A percentile compares a stretch with the other conserved stretches of the same genome.
These are phyloP conservation scores for Tridacna crocea DNA, from an alignment of 2,888 invertebrate species.

Conservation along the genomic window DNA sequence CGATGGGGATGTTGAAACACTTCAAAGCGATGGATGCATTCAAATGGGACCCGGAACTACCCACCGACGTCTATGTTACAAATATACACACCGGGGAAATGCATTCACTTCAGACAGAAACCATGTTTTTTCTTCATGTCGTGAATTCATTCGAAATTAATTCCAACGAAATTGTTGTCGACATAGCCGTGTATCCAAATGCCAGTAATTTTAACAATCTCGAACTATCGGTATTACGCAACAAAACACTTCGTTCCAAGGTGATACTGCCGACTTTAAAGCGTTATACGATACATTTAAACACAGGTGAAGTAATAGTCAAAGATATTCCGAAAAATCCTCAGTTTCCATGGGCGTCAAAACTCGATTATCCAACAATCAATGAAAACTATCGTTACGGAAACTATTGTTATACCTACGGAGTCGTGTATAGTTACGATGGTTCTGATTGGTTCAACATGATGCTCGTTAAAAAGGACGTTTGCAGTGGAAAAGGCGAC, in stretches of 20 bases:
- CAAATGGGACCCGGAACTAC: constrained; percentile 68
- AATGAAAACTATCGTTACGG: constrained; percentile 73
- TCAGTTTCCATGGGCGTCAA: constrained; percentile 55
- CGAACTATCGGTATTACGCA: neutral
- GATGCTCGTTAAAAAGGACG: constrained; percentile 76
- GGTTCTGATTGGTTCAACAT: constrained; percentile 61
- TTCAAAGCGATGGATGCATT: constrained; percentile 68
- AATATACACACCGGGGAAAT: constrained; percentile 67
- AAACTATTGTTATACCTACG: constrained; percentile 77
- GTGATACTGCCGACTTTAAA: neutral
- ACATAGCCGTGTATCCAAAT: constrained; percentile 10
- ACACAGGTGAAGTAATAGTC: neutral
- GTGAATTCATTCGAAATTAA: constrained; percentile 74
- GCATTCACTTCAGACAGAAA: constrained; percentile 60
- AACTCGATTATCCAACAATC: constrained; percentile 76
- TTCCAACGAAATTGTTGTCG: neutral
- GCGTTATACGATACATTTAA: neutral
- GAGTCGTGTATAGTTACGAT: constrained; percentile 70
- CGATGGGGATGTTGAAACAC: constrained; percentile 64
- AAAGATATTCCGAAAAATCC: neutral
- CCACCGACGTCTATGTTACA: constrained; percentile 68
- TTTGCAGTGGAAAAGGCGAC: constrained; percentile 69
- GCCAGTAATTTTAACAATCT: constrained; percentile 14
- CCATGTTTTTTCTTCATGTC: constrained; percentile 75
- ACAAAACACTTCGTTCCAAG: constrained; percentile 7